These are phyloP conservation scores for Enteromius radiatus DNA, from an alignment of 2,797 vertebrate genomes.

Conservation along the genomic window DNA sequence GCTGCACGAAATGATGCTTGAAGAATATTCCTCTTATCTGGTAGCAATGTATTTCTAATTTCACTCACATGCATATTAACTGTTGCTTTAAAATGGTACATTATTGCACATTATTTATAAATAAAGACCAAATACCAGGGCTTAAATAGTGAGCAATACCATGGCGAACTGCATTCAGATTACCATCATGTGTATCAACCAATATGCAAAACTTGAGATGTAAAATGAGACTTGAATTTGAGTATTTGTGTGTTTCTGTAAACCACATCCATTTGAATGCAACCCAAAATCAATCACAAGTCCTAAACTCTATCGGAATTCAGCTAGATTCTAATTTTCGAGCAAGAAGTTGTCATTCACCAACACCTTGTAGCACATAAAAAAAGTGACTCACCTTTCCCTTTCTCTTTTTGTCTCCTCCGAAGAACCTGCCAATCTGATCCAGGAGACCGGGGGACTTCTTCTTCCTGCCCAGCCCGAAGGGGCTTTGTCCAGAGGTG, in stretches of 20 bases:
- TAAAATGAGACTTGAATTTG: not conserved
- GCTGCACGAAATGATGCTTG: not conserved
- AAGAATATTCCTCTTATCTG: not conserved
- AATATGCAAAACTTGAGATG: not conserved
- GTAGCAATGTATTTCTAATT: not conserved
- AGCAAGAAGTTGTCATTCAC: slow-evolving; percentile 9
- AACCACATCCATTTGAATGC: not conserved
- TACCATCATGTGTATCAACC: not conserved
- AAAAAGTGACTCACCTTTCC: slow-evolving; percentile 89
- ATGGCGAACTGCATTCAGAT: not conserved
- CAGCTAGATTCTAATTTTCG: not conserved
- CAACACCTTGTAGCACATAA: not conserved
- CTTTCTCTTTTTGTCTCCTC: slow-evolving; percentile 92
- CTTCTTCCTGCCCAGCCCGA: slow-evolving; percentile 81
- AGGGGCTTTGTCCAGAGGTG: slow-evolving; percentile 83
- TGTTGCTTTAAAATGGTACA: not conserved
- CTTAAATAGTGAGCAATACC: not conserved
- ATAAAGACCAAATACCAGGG: not conserved
- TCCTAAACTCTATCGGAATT: not conserved
- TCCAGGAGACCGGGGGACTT: slow-evolving; percentile 90
- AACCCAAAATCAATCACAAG: not conserved
- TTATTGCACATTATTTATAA: not conserved
- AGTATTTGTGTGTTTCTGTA: not conserved
- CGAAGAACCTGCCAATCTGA: slow-evolving; percentile 94
- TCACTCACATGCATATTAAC: not conserved